phyloP scores from a whole-genome alignment of 2,888 invertebrate species.

The Epiblema foenella region DNA sequence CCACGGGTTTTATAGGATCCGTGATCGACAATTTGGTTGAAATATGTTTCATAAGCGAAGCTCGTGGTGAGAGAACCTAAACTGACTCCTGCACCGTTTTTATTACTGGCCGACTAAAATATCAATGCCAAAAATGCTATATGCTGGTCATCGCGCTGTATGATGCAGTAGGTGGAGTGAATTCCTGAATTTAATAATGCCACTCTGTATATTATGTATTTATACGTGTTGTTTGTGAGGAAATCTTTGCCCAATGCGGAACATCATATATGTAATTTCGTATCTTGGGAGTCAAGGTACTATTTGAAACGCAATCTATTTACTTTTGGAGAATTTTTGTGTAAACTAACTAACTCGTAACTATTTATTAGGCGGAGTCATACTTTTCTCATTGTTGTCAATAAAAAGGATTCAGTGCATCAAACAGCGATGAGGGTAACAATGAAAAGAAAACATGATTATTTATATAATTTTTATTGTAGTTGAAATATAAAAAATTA shows the following conservation, averaged over 20 bases:
- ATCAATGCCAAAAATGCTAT: conserved; percentile 14
- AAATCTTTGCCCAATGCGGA: too few species aligned
- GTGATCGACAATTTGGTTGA: conserved; percentile 57
- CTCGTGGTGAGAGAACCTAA: conserved; percentile 49
- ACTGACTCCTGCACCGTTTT: conserved; percentile 52
- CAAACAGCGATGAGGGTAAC: background rate
- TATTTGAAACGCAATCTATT: background rate
- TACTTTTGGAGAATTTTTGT: too few species aligned
- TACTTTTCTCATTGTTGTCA: too few species aligned
- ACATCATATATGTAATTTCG: background rate
- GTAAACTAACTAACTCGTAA: too few species aligned
- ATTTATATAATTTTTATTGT: background rate
- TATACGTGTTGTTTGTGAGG: background rate
- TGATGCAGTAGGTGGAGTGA: background rate
- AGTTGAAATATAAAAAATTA: background rate
- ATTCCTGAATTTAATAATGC: background rate
- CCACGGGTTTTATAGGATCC: conserved; percentile 50
- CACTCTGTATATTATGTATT: background rate
- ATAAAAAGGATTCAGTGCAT: background rate
- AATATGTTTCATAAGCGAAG: conserved; percentile 62
- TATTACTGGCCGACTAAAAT: conserved; percentile 45
- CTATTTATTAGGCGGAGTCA: too few species aligned
- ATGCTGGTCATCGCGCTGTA: background rate
- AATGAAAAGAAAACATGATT: background rate
- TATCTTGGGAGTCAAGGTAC: background rate